Conservation (phyloP, 2,888 invertebrate species). For the Melikaiella ostensackeni region DNA sequence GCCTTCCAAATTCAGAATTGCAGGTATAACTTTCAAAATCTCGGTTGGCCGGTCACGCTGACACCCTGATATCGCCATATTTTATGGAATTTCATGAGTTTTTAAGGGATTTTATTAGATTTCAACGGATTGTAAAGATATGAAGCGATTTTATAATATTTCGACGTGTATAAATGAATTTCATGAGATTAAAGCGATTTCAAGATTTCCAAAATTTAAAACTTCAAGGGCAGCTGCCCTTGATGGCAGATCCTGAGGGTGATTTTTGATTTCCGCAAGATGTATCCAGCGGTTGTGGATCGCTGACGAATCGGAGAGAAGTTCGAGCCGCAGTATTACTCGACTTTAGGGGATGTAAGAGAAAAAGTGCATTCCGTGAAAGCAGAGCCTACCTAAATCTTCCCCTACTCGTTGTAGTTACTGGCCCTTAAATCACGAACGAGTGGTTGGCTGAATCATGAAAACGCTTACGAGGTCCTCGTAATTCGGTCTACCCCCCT, state of each 20-base stretch:
- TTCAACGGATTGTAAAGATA: too few relatives aligned
- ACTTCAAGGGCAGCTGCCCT: too few relatives aligned
- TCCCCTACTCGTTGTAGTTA: slow-evolving; percentile 14
- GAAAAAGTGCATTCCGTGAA: slow-evolving; percentile 41
- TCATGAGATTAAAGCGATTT: too few relatives aligned
- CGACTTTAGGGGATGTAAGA: slow-evolving; percentile 40
- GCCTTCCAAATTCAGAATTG: too few relatives aligned
- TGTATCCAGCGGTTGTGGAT: not conserved
- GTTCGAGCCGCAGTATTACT: slow-evolving; percentile 16
- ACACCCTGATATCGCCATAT: too few relatives aligned
- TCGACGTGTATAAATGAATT: too few relatives aligned
- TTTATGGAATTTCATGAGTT: too few relatives aligned
- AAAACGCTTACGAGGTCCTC: slow-evolving; percentile 36
- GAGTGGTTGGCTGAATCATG: slow-evolving; percentile 40
- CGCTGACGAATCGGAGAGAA: slow-evolving; percentile 7
- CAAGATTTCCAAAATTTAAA: too few relatives aligned
- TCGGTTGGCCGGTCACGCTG: too few relatives aligned
- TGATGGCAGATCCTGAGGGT: slow-evolving; percentile 8
- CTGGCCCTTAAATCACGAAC: slow-evolving; percentile 34
- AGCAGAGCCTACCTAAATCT: slow-evolving; percentile 30
- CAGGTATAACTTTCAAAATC: too few relatives aligned
- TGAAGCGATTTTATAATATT: too few relatives aligned
- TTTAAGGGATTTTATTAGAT: too few relatives aligned
- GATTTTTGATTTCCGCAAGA: slow-evolving; percentile 19
- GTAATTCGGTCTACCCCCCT: slow-evolving; percentile 27